Conservation (phyloP, 35 echinoderm and acorn worm species). For the Apostichopus parvimensis region DNA sequence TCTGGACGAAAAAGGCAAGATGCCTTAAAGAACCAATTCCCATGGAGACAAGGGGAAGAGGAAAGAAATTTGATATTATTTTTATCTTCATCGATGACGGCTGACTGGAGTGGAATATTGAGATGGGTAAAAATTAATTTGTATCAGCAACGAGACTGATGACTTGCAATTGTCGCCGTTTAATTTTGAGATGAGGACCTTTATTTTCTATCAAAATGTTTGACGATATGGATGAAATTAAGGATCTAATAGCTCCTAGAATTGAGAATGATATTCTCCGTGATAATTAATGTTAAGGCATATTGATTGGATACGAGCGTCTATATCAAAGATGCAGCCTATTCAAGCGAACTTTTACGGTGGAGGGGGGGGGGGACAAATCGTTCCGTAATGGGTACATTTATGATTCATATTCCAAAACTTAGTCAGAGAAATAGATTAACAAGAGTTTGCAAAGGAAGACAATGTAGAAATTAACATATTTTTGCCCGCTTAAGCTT, state of each 20-base stretch:
- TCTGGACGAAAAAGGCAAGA: constrained; percentile 36
- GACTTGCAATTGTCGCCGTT: constrained; percentile 36
- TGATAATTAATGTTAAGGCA: neutral
- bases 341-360: no score
- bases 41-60: constrained; percentile 17
- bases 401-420: no score
- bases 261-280: neutral
- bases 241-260: constrained; percentile 21
- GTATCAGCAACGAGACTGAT: constrained; percentile 36
- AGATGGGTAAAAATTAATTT: constrained; percentile 53
- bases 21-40: constrained; percentile 43
- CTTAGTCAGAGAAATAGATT: no score
- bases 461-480: no score
- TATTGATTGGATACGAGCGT: neutral
- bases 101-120: constrained; percentile 5
- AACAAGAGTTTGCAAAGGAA: no score
- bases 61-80: constrained; percentile 52
- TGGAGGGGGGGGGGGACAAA: no score
- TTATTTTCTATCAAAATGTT: constrained; percentile 56
- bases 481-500: no score
- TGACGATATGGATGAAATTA: constrained; percentile 37
- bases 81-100: neutral
- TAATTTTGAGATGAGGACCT: constrained; percentile 21
- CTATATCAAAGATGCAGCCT: no score
- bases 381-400: no score